Evolutionary conservation across 2,113 vertebrate genomes (phyloP).

Genomic region (Bufo gargarizans): DNA sequence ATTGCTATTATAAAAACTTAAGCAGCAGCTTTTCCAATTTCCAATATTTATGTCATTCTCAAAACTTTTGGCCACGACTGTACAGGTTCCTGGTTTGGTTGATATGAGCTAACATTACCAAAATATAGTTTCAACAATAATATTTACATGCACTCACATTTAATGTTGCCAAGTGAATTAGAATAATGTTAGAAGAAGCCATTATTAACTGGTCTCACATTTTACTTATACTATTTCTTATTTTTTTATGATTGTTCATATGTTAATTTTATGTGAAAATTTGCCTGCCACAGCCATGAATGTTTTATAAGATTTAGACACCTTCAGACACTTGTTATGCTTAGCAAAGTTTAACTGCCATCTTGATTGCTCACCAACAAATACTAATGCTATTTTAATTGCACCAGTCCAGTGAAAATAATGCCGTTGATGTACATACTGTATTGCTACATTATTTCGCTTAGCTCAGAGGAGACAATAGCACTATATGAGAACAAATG

Average conservation of each 20-base stretch:
- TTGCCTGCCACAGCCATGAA: conserved; percentile 34
- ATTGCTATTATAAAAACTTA: no score
- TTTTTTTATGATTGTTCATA: not conserved
- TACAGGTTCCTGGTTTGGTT: no score
- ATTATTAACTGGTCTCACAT: not conserved
- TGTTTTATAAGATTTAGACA: conserved; percentile 33
- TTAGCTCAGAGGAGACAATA: conserved; percentile 6
- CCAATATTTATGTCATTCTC: no score
- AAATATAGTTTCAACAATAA: not conserved
- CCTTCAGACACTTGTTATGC: conserved; percentile 32
- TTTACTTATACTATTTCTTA: not conserved
- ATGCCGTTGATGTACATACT: conserved; percentile 24
- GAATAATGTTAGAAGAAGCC: not conserved
- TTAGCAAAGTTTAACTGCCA: conserved; percentile 41
- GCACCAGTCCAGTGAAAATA: conserved; percentile 39
- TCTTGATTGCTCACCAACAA: conserved; percentile 45
- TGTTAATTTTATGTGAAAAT: conserved; percentile 37
- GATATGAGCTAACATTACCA: not conserved
- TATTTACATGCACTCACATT: not conserved
- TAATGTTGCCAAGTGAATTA: not conserved
- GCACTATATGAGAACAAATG: conserved; percentile 16
- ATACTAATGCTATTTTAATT: conserved; percentile 54
- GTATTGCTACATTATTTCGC: conserved; percentile 30
- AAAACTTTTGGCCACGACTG: no score
- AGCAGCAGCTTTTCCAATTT: no score